Evolutionary conservation across 92 coral and sea anemone species (phyloP).

Genomic region (Diadumene lineata): DNA sequence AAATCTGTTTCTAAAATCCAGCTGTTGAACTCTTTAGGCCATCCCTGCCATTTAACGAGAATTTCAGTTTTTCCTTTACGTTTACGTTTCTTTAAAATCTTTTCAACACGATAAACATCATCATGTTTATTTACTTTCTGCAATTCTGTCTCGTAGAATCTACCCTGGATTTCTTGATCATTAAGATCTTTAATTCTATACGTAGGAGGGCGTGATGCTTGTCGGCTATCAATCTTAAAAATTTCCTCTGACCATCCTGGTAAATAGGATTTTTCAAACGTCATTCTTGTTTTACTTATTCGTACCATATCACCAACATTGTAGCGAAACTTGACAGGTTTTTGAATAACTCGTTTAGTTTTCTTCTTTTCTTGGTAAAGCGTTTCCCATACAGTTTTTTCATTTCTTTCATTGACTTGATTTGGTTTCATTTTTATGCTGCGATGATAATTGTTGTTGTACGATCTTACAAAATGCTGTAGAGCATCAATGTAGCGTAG

Average conservation of each 20-base stretch:
- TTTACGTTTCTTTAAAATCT: slow-evolving; percentile 22
- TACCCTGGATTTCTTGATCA: slow-evolving; percentile 17
- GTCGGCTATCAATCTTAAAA: slow-evolving; percentile 31
- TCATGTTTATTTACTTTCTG: slow-evolving; percentile 18
- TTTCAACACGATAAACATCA: slow-evolving; percentile 30
- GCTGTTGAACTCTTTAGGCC: slow-evolving; percentile 34
- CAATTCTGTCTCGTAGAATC: slow-evolving; percentile 32
- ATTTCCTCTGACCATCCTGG: slow-evolving; percentile 53
- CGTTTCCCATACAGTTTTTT: slow-evolving; percentile 26
- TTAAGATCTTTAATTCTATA: slow-evolving; percentile 32
- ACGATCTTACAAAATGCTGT: slow-evolving; percentile 21
- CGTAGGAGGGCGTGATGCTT: slow-evolving; percentile 32
- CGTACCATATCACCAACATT: slow-evolving; percentile 31
- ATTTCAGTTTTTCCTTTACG: slow-evolving; percentile 12
- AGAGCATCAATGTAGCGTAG: slow-evolving; percentile 31
- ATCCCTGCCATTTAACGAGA: slow-evolving; percentile 45
- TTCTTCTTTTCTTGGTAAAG: not conserved
- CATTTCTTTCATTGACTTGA: slow-evolving; percentile 28
- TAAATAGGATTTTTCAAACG: slow-evolving; percentile 38
- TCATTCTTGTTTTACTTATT: slow-evolving; percentile 30
- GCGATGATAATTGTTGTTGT: slow-evolving; percentile 34
- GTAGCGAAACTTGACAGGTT: slow-evolving; percentile 22
- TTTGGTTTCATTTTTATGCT: slow-evolving; percentile 37
- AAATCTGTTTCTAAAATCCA: slow-evolving; percentile 37
- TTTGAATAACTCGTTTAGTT: not conserved